Conservation (phyloP, 2,888 invertebrate genomes). For the Lacanobia oleracea region DNA sequence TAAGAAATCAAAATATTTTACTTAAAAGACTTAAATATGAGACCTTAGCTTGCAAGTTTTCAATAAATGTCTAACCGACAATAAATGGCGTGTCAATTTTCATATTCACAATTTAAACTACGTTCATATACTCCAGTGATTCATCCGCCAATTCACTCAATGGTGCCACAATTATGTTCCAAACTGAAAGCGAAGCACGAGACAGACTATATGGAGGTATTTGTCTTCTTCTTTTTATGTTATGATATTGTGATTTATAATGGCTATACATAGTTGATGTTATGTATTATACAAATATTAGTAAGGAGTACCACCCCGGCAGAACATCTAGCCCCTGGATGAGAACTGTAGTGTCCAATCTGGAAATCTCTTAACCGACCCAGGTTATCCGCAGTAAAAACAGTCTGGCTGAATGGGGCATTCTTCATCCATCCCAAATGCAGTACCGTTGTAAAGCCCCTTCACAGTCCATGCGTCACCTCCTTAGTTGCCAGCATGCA, state of each 20-base stretch:
- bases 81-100: constrained; percentile 48
- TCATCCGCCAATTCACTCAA: constrained; percentile 63
- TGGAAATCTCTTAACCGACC: too few species aligned
- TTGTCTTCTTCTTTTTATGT: neutral
- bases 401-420: too few species aligned
- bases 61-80: neutral
- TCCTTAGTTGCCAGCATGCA: too few species aligned
- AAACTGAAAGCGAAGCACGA: constrained; percentile 31
- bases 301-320: too few species aligned
- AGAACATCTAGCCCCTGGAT: too few species aligned
- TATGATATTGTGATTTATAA: too few species aligned
- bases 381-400: too few species aligned
- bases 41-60: neutral
- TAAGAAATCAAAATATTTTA: neutral
- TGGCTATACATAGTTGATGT: neutral
- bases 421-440: too few species aligned
- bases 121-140: constrained; percentile 66
- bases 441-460: too few species aligned
- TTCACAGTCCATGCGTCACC: too few species aligned
- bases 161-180: constrained; percentile 37
- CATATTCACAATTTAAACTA: constrained; percentile 34
- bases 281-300: neutral
- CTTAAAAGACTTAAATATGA: neutral
- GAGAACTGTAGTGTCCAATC: too few species aligned
- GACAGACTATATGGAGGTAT: neutral